Percentiles rank a stretch among this genome's conserved stretches.
These are phyloP conservation scores for Luperina nickerlii DNA, from an alignment of 2,888 invertebrate species.

Conservation along the genomic window DNA sequence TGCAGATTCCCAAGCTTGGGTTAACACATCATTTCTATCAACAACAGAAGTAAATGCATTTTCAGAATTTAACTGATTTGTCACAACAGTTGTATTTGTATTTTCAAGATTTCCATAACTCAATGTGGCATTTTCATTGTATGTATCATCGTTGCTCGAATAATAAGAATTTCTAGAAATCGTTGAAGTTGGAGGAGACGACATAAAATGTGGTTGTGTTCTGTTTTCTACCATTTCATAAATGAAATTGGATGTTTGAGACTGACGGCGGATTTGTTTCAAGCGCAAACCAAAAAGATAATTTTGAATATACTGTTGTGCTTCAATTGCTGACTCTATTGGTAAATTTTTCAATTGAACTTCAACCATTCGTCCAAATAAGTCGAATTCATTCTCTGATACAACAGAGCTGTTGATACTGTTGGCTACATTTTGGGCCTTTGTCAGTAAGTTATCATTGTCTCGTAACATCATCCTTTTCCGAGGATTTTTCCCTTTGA, in stretches of 20 bases:
- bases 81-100: conserved; percentile 8
- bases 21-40: conserved; percentile 36
- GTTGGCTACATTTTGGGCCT: neutral
- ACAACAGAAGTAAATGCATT: neutral
- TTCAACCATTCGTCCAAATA: conserved; percentile 21
- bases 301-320: no score
- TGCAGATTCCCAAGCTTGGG: conserved; percentile 37
- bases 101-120: conserved; percentile 35
- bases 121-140: conserved; percentile 12
- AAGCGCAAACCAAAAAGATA: no score
- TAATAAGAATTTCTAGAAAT: conserved; percentile 6
- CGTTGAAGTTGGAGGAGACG: neutral
- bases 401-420: conserved; percentile 2
- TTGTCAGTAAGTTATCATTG: no score
- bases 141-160: conserved; percentile 15
- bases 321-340: no score
- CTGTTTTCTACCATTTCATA: no score
- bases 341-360: no score
- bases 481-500: conserved; percentile 1
- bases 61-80: no score
- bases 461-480: no score
- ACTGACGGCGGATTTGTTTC: no score
- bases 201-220: no score
- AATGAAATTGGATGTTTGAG: no score
- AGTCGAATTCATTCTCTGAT: conserved; percentile 29